Evolutionary conservation across 2,797 vertebrate genomes (phyloP), one percentile per base, ranked within the genome.

Genomic region (Eremophila alpestris): DNA sequence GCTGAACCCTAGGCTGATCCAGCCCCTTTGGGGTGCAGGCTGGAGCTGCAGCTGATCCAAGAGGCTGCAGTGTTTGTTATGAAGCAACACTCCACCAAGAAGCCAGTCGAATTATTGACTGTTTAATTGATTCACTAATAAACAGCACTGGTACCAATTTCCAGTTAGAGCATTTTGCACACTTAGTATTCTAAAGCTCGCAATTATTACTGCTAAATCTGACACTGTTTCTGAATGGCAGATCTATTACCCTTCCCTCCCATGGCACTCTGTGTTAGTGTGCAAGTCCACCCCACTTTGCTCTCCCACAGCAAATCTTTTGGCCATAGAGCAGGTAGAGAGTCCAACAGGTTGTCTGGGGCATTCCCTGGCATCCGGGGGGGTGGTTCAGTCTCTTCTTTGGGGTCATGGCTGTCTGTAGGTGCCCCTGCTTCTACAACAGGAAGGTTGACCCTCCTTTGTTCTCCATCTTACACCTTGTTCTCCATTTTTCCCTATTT

Each of bases 191-290:
- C 59, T 38, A 59, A 70, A 58, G 63, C 64, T 69, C 4, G 6
- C 74, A 48, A 52, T 90, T 89, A 52, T 48, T 74, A 49, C 54
- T 88, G 85, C 64, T 82, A 30, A 76, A 73, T 73, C 63, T 82
- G 51, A 65, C n/a, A 14, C 34, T 1, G 1, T 65, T 79, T 43
- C 40, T 54, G 30, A 69, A 40, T 30, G 76, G 30, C 56, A 67
- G 12, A 38, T 54, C 48, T 83, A 64, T 69, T 9, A 13, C 84
- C 30, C 23, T 54, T 83, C 71, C 55, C 27, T 84, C 29, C 52
- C 2, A 0, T 27, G 23, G 38, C 27, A 5, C 15, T 60, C 19
- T 2, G 3, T 29, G 38, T 34, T 45, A 40, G 58, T 54, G 46
- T 54, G 30, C 0, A 2, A 30, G 16, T 38, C 67, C 2, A 2